phyloP scores from a whole-genome alignment of 2,888 invertebrate species.

The Melipona bicolor region DNA sequence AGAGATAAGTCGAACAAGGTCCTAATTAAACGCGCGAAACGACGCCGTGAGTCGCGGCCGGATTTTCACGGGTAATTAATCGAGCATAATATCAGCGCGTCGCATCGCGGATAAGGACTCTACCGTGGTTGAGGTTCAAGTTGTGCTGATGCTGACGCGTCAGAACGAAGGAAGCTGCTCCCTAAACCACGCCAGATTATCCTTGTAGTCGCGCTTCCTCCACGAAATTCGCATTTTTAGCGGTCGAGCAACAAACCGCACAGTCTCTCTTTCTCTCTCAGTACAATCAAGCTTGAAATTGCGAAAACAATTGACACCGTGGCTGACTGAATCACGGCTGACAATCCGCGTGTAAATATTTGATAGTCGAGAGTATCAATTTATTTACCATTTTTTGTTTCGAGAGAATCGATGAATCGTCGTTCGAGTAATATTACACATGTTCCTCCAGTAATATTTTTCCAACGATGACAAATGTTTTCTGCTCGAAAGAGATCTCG shows the following conservation, averaged over 20 bases:
- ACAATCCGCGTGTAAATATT: not conserved
- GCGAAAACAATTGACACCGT: conserved; percentile 13
- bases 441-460: no score
- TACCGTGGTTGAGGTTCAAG: conserved; percentile 5
- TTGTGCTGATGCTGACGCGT: conserved; percentile 40
- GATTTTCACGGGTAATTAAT: conserved; percentile 63
- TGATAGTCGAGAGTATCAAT: not conserved
- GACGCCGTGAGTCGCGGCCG: conserved; percentile 37
- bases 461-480: no score
- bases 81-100: conserved; percentile 57
- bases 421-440: not conserved
- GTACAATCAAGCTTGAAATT: not conserved
- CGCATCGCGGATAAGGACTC: conserved; percentile 28
- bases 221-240: conserved; percentile 39
- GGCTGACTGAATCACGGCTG: not conserved
- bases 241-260: conserved; percentile 14
- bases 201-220: conserved; percentile 16
- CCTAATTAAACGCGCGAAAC: conserved; percentile 56
- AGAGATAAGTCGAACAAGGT: not conserved
- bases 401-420: not conserved
- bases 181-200: conserved; percentile 37
- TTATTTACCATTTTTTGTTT: not conserved
- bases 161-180: conserved; percentile 33
- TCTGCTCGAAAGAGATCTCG: no score
- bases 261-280: not conserved